phyloP scores from a whole-genome alignment of 2,113 vertebrate species.

The Sturnus vulgaris region DNA sequence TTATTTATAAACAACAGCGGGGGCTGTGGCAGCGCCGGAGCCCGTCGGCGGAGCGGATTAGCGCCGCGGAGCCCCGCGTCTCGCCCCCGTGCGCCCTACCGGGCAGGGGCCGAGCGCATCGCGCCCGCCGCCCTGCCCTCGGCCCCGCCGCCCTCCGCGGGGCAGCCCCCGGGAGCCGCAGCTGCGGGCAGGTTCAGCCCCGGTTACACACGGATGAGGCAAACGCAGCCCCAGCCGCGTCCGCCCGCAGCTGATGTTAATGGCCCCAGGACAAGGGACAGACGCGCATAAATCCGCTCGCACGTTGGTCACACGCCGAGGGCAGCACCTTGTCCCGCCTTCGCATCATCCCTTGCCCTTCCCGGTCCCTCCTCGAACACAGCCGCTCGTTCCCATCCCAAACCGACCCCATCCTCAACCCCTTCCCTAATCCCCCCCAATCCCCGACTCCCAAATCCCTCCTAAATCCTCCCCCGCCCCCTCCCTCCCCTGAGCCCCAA shows the following conservation, averaged over 20 bases:
- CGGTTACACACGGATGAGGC: not conserved
- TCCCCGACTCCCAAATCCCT: constrained; percentile 26
- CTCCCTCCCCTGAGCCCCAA: not conserved
- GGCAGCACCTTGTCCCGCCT: not conserved
- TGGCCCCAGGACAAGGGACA: not conserved
- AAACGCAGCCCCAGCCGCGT: not conserved
- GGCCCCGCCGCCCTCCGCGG: not conserved
- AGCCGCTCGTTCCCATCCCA: not conserved
- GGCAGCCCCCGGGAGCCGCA: not conserved
- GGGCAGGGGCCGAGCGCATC: not conserved
- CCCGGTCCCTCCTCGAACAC: not conserved
- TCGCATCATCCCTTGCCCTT: not conserved
- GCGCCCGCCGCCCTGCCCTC: not conserved
- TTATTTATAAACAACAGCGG: not conserved
- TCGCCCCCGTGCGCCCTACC: not conserved
- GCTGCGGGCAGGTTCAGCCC: not conserved
- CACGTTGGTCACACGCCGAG: not conserved
- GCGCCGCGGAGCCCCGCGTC: not conserved
- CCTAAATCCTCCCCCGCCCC: not conserved
- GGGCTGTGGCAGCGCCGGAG: not conserved
- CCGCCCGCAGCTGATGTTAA: not conserved
- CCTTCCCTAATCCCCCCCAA: not conserved
- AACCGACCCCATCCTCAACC: constrained; percentile 3
- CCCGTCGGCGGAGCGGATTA: not conserved
- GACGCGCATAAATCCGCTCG: not conserved